Evolutionary conservation across 35 echinoderm and acorn worm species (phyloP).

Genomic region (Heliocidaris erythrogramma): DNA sequence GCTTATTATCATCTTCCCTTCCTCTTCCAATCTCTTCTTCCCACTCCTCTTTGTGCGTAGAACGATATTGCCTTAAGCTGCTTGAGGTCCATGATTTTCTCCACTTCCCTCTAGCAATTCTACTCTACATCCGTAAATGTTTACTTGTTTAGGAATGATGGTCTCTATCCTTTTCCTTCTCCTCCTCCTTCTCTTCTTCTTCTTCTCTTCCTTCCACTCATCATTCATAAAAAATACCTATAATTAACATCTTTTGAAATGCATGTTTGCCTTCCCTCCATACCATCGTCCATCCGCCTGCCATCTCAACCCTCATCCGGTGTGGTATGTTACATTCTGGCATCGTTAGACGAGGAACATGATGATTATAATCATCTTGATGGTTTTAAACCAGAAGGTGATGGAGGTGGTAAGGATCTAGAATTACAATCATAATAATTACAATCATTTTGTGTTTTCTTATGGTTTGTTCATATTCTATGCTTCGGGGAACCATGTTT

Average conservation of each 20-base stretch:
- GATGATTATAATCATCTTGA: background rate
- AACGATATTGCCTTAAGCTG: too few relatives aligned
- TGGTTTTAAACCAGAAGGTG: background rate
- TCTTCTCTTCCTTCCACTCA: background rate
- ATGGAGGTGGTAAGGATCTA: background rate
- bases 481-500: too few relatives aligned
- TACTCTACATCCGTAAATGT: too few relatives aligned
- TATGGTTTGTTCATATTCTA: too few relatives aligned
- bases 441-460: too few relatives aligned
- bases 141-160: too few relatives aligned
- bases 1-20: too few relatives aligned
- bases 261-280: background rate
- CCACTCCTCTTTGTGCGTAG: too few relatives aligned
- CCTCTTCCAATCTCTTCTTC: too few relatives aligned
- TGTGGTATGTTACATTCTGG: background rate
- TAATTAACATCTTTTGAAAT: background rate
- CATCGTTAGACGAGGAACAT: background rate
- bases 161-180: background rate
- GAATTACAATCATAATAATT: too few relatives aligned
- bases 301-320: background rate
- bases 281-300: background rate
- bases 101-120: too few relatives aligned
- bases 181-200: background rate
- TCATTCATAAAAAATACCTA: background rate
- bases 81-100: too few relatives aligned